phyloP scores from a whole-genome alignment of 2,888 invertebrate species.

The Pammene aurita region DNA sequence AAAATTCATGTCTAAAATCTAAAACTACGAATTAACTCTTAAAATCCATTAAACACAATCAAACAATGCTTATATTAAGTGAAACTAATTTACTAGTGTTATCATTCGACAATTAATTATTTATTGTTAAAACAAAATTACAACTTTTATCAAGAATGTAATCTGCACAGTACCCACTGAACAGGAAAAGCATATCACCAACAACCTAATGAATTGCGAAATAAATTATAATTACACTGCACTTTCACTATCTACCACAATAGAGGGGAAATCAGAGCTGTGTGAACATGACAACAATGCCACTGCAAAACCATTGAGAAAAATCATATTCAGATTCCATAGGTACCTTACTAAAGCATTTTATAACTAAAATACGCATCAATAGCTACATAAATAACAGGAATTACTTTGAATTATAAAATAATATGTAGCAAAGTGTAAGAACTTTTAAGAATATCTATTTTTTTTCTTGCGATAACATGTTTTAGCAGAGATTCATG shows the following conservation, averaged over 20 bases:
- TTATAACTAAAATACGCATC: neutral
- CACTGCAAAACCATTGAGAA: conserved; percentile 24
- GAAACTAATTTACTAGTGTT: neutral
- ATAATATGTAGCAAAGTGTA: too few species aligned
- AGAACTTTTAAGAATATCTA: too few species aligned
- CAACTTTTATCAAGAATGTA: neutral
- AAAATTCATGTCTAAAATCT: too few species aligned
- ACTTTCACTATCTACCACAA: conserved; percentile 39
- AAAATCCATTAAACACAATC: too few species aligned
- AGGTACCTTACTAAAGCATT: neutral
- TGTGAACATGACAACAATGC: conserved; percentile 56
- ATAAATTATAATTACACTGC: conserved; percentile 31
- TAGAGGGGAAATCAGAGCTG: conserved; percentile 45
- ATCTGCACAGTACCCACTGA: neutral
- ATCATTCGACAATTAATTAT: neutral
- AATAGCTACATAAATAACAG: neutral
- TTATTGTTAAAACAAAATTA: neutral
- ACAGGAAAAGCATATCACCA: conserved; percentile 32
- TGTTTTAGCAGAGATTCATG: neutral
- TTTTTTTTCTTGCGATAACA: neutral
- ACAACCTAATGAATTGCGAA: conserved; percentile 37
- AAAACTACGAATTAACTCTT: too few species aligned
- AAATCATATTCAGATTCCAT: conserved; percentile 30
- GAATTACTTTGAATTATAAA: too few species aligned
- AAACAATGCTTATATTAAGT: neutral